phyloP scores from a whole-genome alignment of 2,888 invertebrate species.

The Xestia ashworthii region DNA sequence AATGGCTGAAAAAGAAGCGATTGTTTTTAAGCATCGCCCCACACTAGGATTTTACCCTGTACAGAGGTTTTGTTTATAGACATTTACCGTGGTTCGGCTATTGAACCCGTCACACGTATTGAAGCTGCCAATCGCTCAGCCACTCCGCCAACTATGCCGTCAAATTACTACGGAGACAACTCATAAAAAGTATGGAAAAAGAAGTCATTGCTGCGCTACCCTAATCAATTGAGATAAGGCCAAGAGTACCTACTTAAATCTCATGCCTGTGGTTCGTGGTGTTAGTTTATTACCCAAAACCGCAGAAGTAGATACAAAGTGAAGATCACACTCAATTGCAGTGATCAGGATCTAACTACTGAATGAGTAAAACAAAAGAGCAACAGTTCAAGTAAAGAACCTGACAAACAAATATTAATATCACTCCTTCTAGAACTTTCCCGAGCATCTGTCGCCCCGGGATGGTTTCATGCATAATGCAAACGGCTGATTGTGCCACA shows the following conservation, averaged over 20 bases:
- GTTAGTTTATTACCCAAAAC: neutral
- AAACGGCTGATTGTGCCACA: conserved; percentile 86
- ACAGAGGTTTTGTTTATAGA: neutral
- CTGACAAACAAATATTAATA: conserved; percentile 83
- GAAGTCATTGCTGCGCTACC: neutral
- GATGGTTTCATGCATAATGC: conserved; percentile 89
- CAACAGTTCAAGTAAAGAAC: conserved; percentile 70
- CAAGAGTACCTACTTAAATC: neutral
- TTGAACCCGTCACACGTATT: neutral
- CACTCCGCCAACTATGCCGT: neutral
- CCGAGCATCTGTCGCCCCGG: conserved; percentile 82
- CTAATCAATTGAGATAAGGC: neutral
- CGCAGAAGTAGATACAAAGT: neutral
- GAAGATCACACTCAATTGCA: neutral
- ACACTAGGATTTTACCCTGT: neutral
- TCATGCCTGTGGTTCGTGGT: neutral
- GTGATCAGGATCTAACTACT: conserved; percentile 5
- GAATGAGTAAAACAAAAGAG: conserved; percentile 60
- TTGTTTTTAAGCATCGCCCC: neutral
- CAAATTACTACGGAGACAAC: neutral
- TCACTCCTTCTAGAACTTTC: conserved; percentile 75
- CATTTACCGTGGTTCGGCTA: no score
- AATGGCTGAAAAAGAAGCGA: neutral
- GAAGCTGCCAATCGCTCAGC: neutral
- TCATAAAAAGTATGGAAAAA: neutral